These are phyloP conservation scores for Agrochola circellaris DNA, from an alignment of 2,888 invertebrate genomes.

Conservation along the genomic window DNA sequence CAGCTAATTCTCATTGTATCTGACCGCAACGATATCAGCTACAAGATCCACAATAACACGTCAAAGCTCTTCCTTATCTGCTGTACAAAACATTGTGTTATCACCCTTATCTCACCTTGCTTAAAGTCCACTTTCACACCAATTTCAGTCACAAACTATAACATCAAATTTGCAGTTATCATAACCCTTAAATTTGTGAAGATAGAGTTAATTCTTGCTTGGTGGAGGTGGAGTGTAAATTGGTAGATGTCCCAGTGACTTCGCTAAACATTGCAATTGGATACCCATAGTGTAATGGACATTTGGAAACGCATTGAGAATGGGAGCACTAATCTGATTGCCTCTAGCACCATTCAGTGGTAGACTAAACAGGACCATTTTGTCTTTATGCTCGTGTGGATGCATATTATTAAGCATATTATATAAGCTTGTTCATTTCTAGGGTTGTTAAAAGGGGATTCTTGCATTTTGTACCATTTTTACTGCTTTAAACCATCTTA, in stretches of 20 bases:
- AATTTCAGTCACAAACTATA: neutral
- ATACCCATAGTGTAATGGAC: conserved; percentile 58
- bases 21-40: conserved; percentile 32
- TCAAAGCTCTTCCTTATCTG: conserved; percentile 31
- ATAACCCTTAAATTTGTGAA: accelerated
- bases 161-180: conserved; percentile 5
- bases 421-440: neutral
- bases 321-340: conserved; percentile 59
- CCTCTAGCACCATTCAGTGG: conserved; percentile 23
- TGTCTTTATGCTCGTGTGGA: neutral
- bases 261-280: conserved; percentile 56
- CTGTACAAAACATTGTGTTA: neutral
- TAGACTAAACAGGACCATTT: conserved; percentile 16
- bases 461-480: neutral
- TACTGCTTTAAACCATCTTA: neutral
- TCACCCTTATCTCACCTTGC: accelerated
- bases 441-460: neutral
- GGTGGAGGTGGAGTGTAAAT: neutral
- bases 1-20: conserved; percentile 39
- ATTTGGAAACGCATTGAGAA: conserved; percentile 53
- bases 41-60: conserved; percentile 26
- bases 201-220: neutral
- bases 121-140: conserved; percentile 30
- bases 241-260: conserved; percentile 29
- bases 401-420: conserved; percentile 21